Base-by-base conservation (phyloP, 1,140 invertebrate species). In the Drosophila subobscura region DNA sequence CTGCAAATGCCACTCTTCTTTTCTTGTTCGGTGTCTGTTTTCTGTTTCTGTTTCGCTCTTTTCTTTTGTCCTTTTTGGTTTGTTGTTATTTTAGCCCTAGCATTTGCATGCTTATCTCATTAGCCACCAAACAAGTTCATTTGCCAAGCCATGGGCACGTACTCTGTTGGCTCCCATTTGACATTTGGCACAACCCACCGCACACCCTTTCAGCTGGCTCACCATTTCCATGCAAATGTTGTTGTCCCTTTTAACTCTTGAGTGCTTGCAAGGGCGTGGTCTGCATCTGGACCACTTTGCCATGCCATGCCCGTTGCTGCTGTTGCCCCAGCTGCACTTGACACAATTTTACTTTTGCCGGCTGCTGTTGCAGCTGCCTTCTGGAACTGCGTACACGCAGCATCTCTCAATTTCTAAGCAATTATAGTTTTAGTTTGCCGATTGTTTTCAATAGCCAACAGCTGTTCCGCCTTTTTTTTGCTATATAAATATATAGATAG, bases 121-220 rank as follows among this genome's bases (percentile, higher is more conserved):
- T 83, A 83, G 79, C 79, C 75, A 79, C 79, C 75, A 84, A 83
- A 83, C 79, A 84, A 83, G 79, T 83, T 83, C 71, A 83, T 83
- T 83, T 84, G 79, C 63, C 78, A 77, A 42, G 72, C 55, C 74
- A 63, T 55, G 63, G 49, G 63, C 64, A 79, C 64, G 79, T 79
- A 47, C 54, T 58, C 56, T 45, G 59, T 49, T 50, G 54, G 55
- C 29, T 33, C 2, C 56, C 60, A 52, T 59, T 71, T 77, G 66
- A 71, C 74, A 77, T 70, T 75, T 53, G 59, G 7, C 29, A 8
- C 42, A 66, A 53, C 65, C 60, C 66, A 67, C 55, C 50, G 67
- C 20, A 27, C 49, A 37, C 59, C 54, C 25, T 46, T 44, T 33
- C 25, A 46, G 40, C 51, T 45, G 60, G 45, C 45, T 67, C 59